A percentile compares a stretch with the other conserved stretches of the same genome.
Evolutionary conservation across 2,113 vertebrate genomes (phyloP).

Genomic region (Saimiri boliviensis): DNA sequence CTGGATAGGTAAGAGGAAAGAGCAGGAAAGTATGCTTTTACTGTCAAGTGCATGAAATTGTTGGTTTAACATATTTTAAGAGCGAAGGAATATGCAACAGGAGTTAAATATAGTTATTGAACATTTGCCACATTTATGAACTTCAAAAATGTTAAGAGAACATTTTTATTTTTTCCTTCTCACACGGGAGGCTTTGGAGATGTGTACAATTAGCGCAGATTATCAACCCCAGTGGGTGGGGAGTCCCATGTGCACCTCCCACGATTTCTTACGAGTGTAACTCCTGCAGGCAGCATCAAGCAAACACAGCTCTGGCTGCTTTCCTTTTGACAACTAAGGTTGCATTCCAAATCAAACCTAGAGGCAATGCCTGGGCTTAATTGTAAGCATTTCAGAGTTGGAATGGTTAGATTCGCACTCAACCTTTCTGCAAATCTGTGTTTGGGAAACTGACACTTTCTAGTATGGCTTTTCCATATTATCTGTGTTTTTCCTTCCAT

Average conservation of each 20-base stretch:
- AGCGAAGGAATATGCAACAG: conserved; percentile 60
- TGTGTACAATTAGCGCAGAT: conserved; percentile 77
- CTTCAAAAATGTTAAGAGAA: conserved; percentile 80
- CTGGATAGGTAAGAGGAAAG: not conserved
- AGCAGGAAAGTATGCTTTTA: not conserved
- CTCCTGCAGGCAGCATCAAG: conserved; percentile 62
- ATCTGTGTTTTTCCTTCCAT: not conserved
- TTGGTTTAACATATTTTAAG: conserved; percentile 62
- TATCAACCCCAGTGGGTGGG: conserved; percentile 74
- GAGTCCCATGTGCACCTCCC: conserved; percentile 76
- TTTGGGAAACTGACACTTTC: not conserved
- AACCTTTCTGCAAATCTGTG: not conserved
- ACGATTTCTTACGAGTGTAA: conserved; percentile 72
- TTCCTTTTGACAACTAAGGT: conserved; percentile 50
- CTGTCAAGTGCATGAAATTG: not conserved
- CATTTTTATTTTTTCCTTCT: conserved; percentile 78
- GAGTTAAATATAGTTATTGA: conserved; percentile 81
- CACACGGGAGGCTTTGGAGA: conserved; percentile 74
- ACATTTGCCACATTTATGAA: conserved; percentile 80
- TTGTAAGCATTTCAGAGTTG: not conserved
- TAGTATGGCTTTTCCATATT: not conserved
- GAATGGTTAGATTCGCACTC: not conserved
- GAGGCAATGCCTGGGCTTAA: not conserved
- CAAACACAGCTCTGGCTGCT: conserved; percentile 65
- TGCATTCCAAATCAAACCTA: conserved; percentile 46